Base-by-base conservation (phyloP, 2,797 vertebrate genomes). In the Crypturellus tataupa region DNA sequence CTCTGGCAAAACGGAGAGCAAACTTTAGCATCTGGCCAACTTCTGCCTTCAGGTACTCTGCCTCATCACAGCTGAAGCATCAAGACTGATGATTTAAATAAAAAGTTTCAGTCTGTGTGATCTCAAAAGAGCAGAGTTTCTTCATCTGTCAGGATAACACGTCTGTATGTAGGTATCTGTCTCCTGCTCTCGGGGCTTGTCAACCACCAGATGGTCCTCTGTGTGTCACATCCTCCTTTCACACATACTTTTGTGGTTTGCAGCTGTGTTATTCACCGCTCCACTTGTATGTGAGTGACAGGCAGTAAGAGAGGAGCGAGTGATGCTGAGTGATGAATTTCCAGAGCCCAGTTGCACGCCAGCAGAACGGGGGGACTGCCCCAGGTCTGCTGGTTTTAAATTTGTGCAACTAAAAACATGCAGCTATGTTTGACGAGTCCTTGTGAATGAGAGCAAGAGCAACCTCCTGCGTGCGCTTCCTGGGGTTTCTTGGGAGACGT, bases 301-400 rank as follows among this genome's bases (percentile, higher is more conserved):
- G 87, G 90, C 67, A 81, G 65, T 33, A 55, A 23, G 88, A 92
- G 58, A 88, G 47, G 87, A 90, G 55, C 71, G 75, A 39, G 72
- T 40, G 59, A 86, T 90, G 70, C 73, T 2, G 65, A 73, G 76
- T 16, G 55, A 95, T 95, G 91, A 90, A 93, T 95, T 96, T 95
- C 88, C 90, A 93, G 58, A 94, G 76, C 90, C 76, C 0, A 80
- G 94, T 94, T 96, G 96, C 94, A 92, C 91, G 95, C 89, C 81
- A 89, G 80, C 93, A 70, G 89, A 90, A 76, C 9, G 68, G 90
- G 58, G 85, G 60, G 77, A 87, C 33, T 67, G 78, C 80, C 93
- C 79, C 35, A 59, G 46, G 60, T 58, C 80, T 95, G 33, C 85
- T 88, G 88, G 68, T 69, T 96, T 92, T 29, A 80, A 80, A 56